Evolutionary conservation across 1,140 invertebrate genomes (phyloP).

Genomic region (Heliconius hewitsoni): DNA sequence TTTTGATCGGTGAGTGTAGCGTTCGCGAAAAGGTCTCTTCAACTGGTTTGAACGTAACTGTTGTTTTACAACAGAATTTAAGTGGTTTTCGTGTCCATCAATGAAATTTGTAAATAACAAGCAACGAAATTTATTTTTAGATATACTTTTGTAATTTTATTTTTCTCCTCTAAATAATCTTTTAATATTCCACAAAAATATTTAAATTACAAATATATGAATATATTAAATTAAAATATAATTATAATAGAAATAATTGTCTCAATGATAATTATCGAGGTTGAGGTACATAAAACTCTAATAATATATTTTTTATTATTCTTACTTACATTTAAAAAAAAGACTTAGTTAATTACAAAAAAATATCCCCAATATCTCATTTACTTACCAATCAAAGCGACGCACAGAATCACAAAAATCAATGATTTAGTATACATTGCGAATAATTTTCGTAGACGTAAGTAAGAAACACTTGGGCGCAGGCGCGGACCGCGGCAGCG

Average conservation of each 20-base stretch:
- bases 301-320: too few relatives aligned
- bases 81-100: slow-evolving; percentile 11
- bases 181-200: too few relatives aligned
- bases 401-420: slow-evolving; percentile 57
- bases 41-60: slow-evolving; percentile 29
- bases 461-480: slow-evolving; percentile 34
- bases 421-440: slow-evolving; percentile 61
- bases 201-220: too few relatives aligned
- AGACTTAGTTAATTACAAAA: too few relatives aligned
- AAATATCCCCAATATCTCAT: too few relatives aligned
- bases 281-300: too few relatives aligned
- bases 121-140: neutral
- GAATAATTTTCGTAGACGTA: slow-evolving; percentile 35
- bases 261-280: too few relatives aligned
- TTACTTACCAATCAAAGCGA: slow-evolving; percentile 61
- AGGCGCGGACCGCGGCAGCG: slow-evolving; percentile 48
- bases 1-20: slow-evolving; percentile 16
- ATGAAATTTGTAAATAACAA: neutral
- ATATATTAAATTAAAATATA: too few relatives aligned
- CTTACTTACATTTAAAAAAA: too few relatives aligned
- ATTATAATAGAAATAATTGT: too few relatives aligned
- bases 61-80: slow-evolving; percentile 29
- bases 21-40: slow-evolving; percentile 25
- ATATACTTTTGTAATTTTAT: neutral
- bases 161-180: too few relatives aligned